Conservation (phyloP, 2,888 invertebrate genomes). For the Acanthopleura granulata region DNA sequence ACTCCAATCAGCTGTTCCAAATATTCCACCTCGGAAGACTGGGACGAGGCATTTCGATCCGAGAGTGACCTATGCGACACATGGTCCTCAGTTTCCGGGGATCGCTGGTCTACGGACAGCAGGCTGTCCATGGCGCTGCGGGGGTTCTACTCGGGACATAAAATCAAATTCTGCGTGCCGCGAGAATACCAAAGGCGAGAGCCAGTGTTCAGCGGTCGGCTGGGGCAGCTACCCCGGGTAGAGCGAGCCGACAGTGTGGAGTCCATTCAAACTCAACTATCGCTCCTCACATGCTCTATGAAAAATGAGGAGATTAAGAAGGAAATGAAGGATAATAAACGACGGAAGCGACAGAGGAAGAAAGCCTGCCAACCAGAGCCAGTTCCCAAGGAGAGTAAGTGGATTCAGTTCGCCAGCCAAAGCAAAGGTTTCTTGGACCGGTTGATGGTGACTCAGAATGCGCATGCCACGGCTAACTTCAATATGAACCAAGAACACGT, state of each 20-base stretch:
- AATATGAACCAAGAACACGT: constrained; percentile 20
- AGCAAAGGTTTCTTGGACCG: constrained; percentile 37
- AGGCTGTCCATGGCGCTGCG: neutral
- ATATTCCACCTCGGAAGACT: too few species aligned
- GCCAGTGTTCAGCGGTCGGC: constrained; percentile 49
- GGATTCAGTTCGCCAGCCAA: constrained; percentile 40
- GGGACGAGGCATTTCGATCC: too few species aligned
- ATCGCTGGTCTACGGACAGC: neutral
- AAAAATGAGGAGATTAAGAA: constrained; percentile 26
- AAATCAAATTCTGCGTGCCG: neutral
- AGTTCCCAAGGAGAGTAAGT: constrained; percentile 35
- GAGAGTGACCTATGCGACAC: too few species aligned
- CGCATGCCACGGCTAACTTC: constrained; percentile 3
- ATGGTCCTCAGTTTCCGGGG: too few species aligned
- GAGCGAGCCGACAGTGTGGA: constrained; percentile 45
- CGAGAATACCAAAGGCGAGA: constrained; percentile 24
- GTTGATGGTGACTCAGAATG: constrained; percentile 38
- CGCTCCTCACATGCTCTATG: constrained; percentile 45
- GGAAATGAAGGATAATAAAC: neutral
- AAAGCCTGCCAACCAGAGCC: constrained; percentile 25
- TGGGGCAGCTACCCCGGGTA: constrained; percentile 39
- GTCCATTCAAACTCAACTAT: constrained; percentile 46
- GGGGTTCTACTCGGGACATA: neutral
- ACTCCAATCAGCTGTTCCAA: too few species aligned
- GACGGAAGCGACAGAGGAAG: neutral